Base-by-base conservation (phyloP, 1,140 invertebrate species). In the Formica exsecta region DNA sequence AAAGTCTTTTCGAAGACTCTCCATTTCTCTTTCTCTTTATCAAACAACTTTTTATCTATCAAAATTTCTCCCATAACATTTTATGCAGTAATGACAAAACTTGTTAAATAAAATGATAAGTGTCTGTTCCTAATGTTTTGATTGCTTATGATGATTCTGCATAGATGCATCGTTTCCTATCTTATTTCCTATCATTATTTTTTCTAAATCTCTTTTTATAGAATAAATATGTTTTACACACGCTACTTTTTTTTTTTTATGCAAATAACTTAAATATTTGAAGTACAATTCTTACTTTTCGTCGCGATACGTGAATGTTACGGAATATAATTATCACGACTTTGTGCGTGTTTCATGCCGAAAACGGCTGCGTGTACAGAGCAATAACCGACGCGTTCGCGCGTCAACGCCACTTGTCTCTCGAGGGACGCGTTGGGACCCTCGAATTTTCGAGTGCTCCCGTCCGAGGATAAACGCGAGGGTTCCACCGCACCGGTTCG, bases 401-500 rank as follows among this genome's bases (percentile, higher is more conserved):
- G 79, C 79, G 79, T 83, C 79, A 83, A 83, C 79, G 79, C 79
- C 79, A 83, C 79, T 83, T 83, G 79, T 83, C 79, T 83, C 79
- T 74, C 83, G 57, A 41, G 75, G 75, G 62, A 65, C 75, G 79
- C 85, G 38, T 32, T 57, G 76, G 85, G 75, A 77, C 85, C 87
- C 85, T 87, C 79, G 87, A 89, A 87, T 79, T 89, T 86, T 89
- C 79, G 70, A 89, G 87, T 87, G 85, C 80, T 76, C 70, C 71
- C 79, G 86, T 80, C 57, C 81, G 73, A 75, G 80, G 70, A 77
- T 70, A 87, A 87, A 84, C 86, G 66, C 74, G 59, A 71, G 64
- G 74, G 62, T 85, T 80, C 62, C 75, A 36, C 51, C n/a, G 73
- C 68, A 75, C 41, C 70, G 66, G 51, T 22, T 5, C 79, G 36